These are phyloP conservation scores for Rhagonycha lutea DNA, from an alignment of 2,888 invertebrate species.

Conservation along the genomic window DNA sequence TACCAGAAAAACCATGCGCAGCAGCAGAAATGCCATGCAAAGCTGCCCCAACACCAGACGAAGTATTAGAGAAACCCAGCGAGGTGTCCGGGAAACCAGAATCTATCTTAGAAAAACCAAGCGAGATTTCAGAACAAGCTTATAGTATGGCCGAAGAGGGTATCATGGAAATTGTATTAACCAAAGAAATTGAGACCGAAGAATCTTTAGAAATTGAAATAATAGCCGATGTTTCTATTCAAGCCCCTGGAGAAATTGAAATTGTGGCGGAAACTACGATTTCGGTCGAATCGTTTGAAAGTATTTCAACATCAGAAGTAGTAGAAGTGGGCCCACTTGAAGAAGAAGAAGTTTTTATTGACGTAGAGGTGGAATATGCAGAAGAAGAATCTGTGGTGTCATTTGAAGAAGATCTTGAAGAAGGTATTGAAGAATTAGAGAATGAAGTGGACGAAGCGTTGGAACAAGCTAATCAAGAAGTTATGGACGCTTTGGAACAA, in stretches of 20 bases:
- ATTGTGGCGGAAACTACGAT: neutral
- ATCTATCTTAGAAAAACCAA: neutral
- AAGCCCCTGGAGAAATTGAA: neutral
- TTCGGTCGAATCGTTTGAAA: neutral
- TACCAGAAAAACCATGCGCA: neutral
- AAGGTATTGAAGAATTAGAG: neutral
- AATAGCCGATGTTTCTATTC: neutral
- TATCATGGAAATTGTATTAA: neutral
- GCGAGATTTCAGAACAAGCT: neutral
- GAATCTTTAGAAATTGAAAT: neutral
- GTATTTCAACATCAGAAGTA: neutral
- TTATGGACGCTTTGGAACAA: constrained; percentile 10
- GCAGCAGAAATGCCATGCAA: neutral
- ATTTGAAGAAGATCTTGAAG: neutral
- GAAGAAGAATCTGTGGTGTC: neutral
- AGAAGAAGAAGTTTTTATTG: neutral
- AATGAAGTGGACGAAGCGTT: constrained; percentile 8
- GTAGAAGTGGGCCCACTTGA: neutral
- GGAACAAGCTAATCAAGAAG: constrained; percentile 13
- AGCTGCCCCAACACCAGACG: neutral
- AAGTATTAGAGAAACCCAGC: neutral
- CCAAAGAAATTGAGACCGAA: neutral
- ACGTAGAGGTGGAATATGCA: neutral
- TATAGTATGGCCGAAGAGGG: neutral
- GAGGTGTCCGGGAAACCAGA: neutral